Evolutionary conservation across 2,113 vertebrate species (phyloP), one percentile per base, ranked within the genome.

Genomic region (Crotalus viridis): DNA sequence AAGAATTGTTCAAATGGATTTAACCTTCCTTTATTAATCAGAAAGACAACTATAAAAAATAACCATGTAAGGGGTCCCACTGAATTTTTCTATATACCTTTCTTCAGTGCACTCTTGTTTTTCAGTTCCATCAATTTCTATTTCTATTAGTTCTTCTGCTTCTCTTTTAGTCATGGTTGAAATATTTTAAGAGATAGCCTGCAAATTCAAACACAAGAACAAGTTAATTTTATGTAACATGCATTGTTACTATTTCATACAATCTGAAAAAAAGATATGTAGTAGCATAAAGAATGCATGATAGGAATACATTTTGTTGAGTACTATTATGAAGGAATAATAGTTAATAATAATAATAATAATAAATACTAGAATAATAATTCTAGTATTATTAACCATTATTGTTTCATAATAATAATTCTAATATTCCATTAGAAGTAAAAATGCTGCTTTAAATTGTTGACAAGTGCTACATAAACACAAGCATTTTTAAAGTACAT

Each of bases 141-240:
- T 99, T 97, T 99, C 99, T 97, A 99, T 99, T 97, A 99, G 97
- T 96, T 99, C 99, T 92, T 99, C 99, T 93, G 98, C 96, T 96
- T 99, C 99, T 97, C 98, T 98, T 97, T 99, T 99, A 95, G 99
- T 98, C 99, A 99, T 99, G 98, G 96, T 93, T 97, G 96, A 95
- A 96, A 90, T 2, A 89, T 94, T 94, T 96, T 91, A 95, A 95
- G 93, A 93, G 95, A 90, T 94, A 69, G 92, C 56, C 97, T 98
- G 81, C 1, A 96, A 97, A 15, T 96, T 96, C 94, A 95, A 95
- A 95, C 51, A 81, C 89, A 59, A 17, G 6, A 22, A 57, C 56
- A 92, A 0, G 91, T 10, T 48, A 48, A 48, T 86, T 39, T 22
- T 56, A 88, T 39, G n/a, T 61, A 17, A 87, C 39, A 48, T 90